Percentiles rank a stretch among this genome's conserved stretches.
Evolutionary conservation across 2,888 invertebrate genomes (phyloP).

Genomic region (Rhodophaea formosa): DNA sequence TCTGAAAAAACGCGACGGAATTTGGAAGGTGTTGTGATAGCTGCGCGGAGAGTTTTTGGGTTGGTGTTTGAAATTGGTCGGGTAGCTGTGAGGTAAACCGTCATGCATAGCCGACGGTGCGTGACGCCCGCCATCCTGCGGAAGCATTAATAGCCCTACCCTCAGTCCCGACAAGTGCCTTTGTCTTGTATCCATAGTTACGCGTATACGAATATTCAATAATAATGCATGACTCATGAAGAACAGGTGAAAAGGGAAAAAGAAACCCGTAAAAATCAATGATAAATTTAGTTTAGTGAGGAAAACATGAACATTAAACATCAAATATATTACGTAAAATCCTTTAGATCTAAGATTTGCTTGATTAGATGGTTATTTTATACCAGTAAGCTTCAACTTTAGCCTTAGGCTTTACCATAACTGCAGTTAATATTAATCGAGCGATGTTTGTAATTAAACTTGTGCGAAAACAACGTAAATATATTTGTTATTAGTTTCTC

Average conservation of each 20-base stretch:
- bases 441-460: too few species aligned
- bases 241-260: background rate
- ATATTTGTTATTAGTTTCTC: too few species aligned
- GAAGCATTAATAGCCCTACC: slow-evolving; percentile 56
- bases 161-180: slow-evolving; percentile 33
- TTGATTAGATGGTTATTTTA: too few species aligned
- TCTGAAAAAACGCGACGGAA: background rate
- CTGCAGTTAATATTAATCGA: too few species aligned
- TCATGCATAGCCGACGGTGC: slow-evolving; percentile 67
- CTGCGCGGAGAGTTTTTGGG: background rate
- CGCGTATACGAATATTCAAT: slow-evolving; percentile 16
- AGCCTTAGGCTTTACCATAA: too few species aligned
- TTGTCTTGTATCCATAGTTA: slow-evolving; percentile 28
- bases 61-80: slow-evolving; percentile 29
- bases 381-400: too few species aligned
- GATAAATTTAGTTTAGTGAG: too few species aligned
- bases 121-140: slow-evolving; percentile 68
- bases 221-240: background rate
- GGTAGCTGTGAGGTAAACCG: slow-evolving; percentile 46
- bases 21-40: background rate
- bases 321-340: too few species aligned
- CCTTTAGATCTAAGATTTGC: too few species aligned
- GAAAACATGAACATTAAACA: too few species aligned
- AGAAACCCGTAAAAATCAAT: too few species aligned
- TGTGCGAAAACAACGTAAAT: too few species aligned